These are phyloP conservation scores for Channa maculata DNA, from an alignment of 2,113 vertebrate genomes.

Conservation along the genomic window DNA sequence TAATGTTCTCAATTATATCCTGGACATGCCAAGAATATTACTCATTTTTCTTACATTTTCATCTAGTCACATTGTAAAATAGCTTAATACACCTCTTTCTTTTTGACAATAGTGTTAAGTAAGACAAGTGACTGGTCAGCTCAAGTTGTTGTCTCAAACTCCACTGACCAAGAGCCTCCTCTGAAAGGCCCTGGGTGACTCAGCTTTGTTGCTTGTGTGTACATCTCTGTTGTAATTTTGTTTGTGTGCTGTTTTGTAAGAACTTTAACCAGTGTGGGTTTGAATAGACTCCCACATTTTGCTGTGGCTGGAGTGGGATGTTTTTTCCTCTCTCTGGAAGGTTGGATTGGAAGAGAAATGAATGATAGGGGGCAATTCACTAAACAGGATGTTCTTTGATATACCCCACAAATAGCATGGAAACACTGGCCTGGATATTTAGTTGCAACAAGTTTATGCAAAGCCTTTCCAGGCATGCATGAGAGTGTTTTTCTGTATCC, in stretches of 20 bases:
- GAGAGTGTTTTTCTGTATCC: slow-evolving; percentile 28
- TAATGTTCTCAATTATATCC: neutral
- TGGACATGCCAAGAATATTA: neutral
- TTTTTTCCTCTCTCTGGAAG: slow-evolving; percentile 17
- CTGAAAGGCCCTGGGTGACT: slow-evolving; percentile 30
- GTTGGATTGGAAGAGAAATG: slow-evolving; percentile 27
- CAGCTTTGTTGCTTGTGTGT: slow-evolving; percentile 42
- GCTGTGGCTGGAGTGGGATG: slow-evolving; percentile 49
- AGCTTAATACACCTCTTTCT: too few species aligned
- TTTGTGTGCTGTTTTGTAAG: slow-evolving; percentile 30
- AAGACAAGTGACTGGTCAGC: slow-evolving; percentile 1
- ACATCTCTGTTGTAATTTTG: slow-evolving; percentile 6
- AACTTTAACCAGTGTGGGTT: slow-evolving; percentile 45
- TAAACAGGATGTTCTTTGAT: slow-evolving; percentile 77
- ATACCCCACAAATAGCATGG: slow-evolving; percentile 58
- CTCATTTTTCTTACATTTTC: too few species aligned
- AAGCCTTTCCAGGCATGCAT: slow-evolving; percentile 27
- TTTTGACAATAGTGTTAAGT: neutral
- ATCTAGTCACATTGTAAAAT: neutral
- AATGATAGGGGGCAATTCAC: slow-evolving; percentile 35
- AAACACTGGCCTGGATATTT: slow-evolving; percentile 75
- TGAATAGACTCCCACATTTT: slow-evolving; percentile 57
- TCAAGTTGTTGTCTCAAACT: slow-evolving; percentile 11
- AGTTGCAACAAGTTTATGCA: slow-evolving; percentile 52
- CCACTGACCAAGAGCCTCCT: neutral